Evolutionary conservation across 2,113 vertebrate genomes (phyloP).

Genomic region (Bothrops jararaca): DNA sequence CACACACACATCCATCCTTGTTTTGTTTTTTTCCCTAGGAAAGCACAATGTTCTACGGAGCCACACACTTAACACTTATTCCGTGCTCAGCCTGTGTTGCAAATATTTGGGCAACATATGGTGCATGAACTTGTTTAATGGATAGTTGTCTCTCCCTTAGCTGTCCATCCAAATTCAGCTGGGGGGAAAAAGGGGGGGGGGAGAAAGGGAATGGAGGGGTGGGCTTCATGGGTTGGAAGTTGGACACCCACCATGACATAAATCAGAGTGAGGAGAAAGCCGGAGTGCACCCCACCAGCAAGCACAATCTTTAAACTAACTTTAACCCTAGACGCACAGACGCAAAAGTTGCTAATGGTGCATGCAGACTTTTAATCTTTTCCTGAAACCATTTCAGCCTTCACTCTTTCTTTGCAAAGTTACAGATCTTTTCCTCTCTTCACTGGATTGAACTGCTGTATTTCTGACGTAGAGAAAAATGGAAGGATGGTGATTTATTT

Average conservation of each 20-base stretch:
- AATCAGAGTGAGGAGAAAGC: not conserved
- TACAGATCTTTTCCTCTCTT: not conserved
- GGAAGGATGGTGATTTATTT: too few relatives aligned
- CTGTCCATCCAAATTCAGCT: not conserved
- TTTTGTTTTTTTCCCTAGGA: not conserved
- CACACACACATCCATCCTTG: not conserved
- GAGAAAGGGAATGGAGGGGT: not conserved
- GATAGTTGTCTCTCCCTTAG: not conserved
- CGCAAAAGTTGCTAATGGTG: not conserved
- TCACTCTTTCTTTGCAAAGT: not conserved
- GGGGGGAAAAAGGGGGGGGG: not conserved
- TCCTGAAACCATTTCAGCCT: not conserved
- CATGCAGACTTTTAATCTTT: not conserved
- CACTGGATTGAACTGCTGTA: not conserved
- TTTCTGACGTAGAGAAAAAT: not conserved
- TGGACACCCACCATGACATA: not conserved
- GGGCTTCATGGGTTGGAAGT: not conserved
- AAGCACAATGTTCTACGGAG: not conserved
- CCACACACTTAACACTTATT: constrained; percentile 2
- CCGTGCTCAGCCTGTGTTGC: not conserved
- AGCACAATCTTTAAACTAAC: not conserved
- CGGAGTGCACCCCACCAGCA: not conserved
- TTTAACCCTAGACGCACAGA: not conserved
- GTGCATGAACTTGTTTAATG: constrained; percentile 29
- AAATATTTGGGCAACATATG: constrained; percentile 34